phyloP scores from a whole-genome alignment of 2,888 invertebrate species.

The Pristionchus mayeri region DNA sequence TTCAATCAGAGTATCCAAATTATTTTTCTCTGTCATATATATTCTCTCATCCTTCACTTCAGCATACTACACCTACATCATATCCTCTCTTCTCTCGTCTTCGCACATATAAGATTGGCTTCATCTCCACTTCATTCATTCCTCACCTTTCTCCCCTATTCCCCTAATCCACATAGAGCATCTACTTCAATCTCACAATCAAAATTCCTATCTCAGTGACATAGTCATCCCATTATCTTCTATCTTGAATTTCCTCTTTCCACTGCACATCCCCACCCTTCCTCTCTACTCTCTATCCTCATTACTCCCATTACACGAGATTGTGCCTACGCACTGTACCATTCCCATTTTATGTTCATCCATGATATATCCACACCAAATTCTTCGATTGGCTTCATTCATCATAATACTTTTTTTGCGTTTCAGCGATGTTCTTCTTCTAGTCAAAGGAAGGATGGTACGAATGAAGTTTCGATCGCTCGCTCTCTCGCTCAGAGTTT shows the following conservation, averaged over 20 bases:
- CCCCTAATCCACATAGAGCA: neutral
- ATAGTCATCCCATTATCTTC: neutral
- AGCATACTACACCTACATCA: too few relatives aligned
- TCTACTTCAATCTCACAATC: neutral
- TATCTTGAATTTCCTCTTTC: neutral
- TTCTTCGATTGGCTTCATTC: neutral
- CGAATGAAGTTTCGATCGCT: slow-evolving; percentile 74
- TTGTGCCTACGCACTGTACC: neutral
- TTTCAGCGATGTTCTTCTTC: neutral
- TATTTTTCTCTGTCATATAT: too few relatives aligned
- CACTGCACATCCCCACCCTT: neutral
- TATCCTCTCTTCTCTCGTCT: neutral
- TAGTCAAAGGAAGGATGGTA: slow-evolving; percentile 67
- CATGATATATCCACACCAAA: neutral
- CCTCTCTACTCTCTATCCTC: neutral
- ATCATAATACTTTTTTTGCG: neutral
- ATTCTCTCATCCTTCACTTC: too few relatives aligned
- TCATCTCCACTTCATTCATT: slow-evolving; percentile 9
- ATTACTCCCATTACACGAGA: slow-evolving; percentile 8
- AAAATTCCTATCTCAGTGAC: neutral
- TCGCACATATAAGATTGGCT: slow-evolving; percentile 4
- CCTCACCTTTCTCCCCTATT: neutral
- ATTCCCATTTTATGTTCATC: neutral
- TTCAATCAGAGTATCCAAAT: too few relatives aligned
- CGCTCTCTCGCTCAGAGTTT: slow-evolving; percentile 73